Evolutionary conservation across 2,888 invertebrate genomes (phyloP), one percentile per base, ranked within the genome.

Genomic region (Cistogaster globosa): DNA sequence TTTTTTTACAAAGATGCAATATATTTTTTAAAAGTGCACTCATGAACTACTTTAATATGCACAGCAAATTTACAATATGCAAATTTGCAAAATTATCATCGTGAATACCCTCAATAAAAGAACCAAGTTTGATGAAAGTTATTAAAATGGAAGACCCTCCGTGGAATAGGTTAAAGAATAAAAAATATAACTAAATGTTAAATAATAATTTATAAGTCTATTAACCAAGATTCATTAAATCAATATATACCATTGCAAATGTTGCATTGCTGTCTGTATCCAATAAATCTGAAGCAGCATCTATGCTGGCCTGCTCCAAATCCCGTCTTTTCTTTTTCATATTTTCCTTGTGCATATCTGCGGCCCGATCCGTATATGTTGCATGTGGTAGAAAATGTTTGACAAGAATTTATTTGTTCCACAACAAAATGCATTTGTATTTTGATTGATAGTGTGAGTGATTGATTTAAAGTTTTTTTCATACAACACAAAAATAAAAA

Each of bases 231-330:
- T 58, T 75, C 79, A 84, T 84, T 86, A 88, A 88, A 88, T 83
- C 87, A 87, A 88, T 90, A 90, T 90, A 90, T 95, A 98, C 98
- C 97, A 98, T 97, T 91, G 97, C 97, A 93, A 98, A 98, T 86
- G 97, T 97, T 82, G 97, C 96, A 90, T 97, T 95, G 93, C 97
- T 97, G 92, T 98, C 98, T 42, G 96, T 96, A 91, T 98, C 97
- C 90, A 97, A 94, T 87, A 97, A 94, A 92, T 97, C 97, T 55
- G 97, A 96, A 63, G 97, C 95, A 57, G 97, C 97, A 90, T 97
- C 97, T 94, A 97, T 94, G 88, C 96, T 96, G 63, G 96, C 95
- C 88, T 97, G 96, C 93, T 97, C 97, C 94, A 97, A 94, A 93
- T 97, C 97, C 87, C 96, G 94, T 89, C 96, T 94, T 93, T 97